phyloP scores from a whole-genome alignment of 2,888 invertebrate genomes.

The Cryptocheilus praepositus region DNA sequence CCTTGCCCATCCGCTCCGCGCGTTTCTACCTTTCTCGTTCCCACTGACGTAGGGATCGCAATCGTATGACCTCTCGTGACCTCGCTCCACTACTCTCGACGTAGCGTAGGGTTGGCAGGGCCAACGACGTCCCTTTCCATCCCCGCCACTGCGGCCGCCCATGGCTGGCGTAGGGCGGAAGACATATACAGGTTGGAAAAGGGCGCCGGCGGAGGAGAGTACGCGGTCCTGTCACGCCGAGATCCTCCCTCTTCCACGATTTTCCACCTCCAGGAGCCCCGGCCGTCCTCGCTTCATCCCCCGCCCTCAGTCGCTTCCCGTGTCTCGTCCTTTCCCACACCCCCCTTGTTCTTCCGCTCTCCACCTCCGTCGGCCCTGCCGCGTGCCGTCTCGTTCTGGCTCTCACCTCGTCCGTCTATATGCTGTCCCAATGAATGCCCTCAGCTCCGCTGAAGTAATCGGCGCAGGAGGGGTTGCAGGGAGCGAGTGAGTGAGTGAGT shows the following conservation, averaged over 20 bases:
- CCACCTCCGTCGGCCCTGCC: slow-evolving; percentile 2
- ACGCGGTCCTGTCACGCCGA: slow-evolving; percentile 5
- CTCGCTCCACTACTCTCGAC: slow-evolving; percentile 52
- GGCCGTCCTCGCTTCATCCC: slow-evolving; percentile 46
- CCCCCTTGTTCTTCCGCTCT: slow-evolving; percentile 9
- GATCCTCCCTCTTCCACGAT: slow-evolving; percentile 31
- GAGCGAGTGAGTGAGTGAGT: no score
- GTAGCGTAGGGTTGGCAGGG: slow-evolving; percentile 51
- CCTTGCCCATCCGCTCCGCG: neutral
- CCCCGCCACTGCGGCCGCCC: slow-evolving; percentile 27
- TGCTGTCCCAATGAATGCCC: slow-evolving; percentile 56
- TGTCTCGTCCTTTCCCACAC: slow-evolving; percentile 22
- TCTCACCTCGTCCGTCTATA: neutral
- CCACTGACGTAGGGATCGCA: slow-evolving; percentile 41
- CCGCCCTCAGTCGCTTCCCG: slow-evolving; percentile 14
- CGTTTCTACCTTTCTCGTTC: slow-evolving; percentile 11
- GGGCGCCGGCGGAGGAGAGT: neutral
- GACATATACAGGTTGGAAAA: neutral
- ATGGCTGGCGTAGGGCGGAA: slow-evolving; percentile 10
- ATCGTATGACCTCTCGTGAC: slow-evolving; percentile 61
- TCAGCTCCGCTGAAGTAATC: slow-evolving; percentile 64
- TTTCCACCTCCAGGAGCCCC: slow-evolving; percentile 34
- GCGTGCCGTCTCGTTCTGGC: neutral
- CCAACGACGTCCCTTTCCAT: slow-evolving; percentile 54
- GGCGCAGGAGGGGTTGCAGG: slow-evolving; percentile 24